Evolutionary conservation across 2,888 invertebrate genomes (phyloP).

Genomic region (Phanerotoma sp.): DNA sequence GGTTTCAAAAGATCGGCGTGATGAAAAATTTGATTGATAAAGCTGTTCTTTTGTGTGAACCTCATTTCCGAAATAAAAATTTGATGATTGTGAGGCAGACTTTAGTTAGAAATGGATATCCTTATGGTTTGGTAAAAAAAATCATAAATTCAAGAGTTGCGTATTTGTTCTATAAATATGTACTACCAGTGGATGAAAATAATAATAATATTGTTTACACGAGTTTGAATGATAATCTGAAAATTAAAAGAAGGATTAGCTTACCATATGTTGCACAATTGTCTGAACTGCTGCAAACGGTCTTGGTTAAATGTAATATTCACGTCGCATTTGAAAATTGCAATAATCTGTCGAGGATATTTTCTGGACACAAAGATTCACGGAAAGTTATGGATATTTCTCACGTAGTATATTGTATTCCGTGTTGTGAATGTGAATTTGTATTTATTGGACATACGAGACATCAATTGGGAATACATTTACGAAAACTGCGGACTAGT

Average conservation of each 20-base stretch:
- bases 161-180: background rate
- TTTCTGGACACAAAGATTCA: constrained; percentile 15
- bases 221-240: background rate
- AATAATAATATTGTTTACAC: background rate
- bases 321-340: constrained; percentile 8
- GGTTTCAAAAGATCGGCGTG: constrained; percentile 6
- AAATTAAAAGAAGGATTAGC: background rate
- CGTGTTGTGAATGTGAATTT: constrained; percentile 15
- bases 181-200: background rate
- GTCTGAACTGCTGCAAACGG: constrained; percentile 6
- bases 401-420: constrained; percentile 10
- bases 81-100: constrained; percentile 1
- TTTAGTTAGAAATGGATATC: constrained; percentile 13
- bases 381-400: background rate
- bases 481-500: background rate
- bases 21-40: constrained; percentile 15
- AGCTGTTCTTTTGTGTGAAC: constrained; percentile 8
- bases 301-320: constrained; percentile 1
- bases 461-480: background rate
- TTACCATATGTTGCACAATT: constrained; percentile 14
- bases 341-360: constrained; percentile 15
- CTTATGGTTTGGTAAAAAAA: background rate
- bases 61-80: constrained; percentile 12
- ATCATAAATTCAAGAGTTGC: background rate
- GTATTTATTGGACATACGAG: constrained; percentile 18